phyloP scores from a whole-genome alignment of 2,888 invertebrate species.

The Chorisops tibialis region DNA sequence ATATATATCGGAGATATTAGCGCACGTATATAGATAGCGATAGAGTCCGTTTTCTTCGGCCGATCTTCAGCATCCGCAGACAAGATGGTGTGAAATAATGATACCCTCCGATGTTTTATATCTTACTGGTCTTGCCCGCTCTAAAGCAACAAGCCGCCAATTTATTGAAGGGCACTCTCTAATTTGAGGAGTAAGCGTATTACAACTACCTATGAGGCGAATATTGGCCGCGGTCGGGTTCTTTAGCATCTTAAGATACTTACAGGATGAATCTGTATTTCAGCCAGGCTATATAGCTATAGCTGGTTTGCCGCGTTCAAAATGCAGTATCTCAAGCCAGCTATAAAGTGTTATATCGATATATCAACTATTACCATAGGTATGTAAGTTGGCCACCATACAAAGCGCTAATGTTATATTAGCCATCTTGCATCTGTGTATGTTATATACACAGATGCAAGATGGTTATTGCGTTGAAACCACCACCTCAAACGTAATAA shows the following conservation, averaged over 20 bases:
- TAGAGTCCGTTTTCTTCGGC: conserved; percentile 5
- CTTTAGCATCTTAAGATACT: no score
- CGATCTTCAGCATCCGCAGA: conserved; percentile 18
- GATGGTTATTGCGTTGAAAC: conserved; percentile 26
- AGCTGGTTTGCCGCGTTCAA: not conserved
- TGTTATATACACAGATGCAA: not conserved
- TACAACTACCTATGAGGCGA: no score
- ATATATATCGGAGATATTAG: no score
- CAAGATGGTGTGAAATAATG: conserved; percentile 45
- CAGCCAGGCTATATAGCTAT: not conserved
- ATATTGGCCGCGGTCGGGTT: no score
- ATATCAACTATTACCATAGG: conserved; percentile 3
- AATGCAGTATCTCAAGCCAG: not conserved
- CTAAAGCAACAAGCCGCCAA: conserved; percentile 46
- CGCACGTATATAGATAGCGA: not conserved
- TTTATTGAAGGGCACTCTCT: conserved; percentile 45
- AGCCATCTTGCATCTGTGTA: no score
- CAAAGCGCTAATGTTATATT: no score
- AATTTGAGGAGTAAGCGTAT: conserved; percentile 30
- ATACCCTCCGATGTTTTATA: conserved; percentile 38
- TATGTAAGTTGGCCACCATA: not conserved
- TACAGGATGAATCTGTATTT: not conserved
- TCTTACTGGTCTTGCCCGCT: conserved; percentile 37
- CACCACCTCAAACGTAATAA: conserved; percentile 36
- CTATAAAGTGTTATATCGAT: not conserved